These are phyloP conservation scores for Sinocyclocheilus anshuiensis DNA, from an alignment of 2,113 vertebrate genomes.

Conservation along the genomic window DNA sequence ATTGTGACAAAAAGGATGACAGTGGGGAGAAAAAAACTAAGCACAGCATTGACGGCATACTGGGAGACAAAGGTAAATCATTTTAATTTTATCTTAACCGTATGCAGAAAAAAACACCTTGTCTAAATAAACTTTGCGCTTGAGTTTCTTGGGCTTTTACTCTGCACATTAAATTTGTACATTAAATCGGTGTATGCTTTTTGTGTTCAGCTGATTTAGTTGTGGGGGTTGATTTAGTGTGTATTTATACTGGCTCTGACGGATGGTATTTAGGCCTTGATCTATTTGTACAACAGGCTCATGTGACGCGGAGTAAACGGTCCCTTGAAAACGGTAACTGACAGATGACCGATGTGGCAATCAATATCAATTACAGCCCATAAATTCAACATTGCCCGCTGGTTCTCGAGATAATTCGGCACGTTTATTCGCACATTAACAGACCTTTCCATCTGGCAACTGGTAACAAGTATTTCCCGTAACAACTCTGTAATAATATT, in stretches of 20 bases:
- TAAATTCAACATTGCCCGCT: conserved; percentile 37
- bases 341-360: conserved; percentile 83
- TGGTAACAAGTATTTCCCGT: background rate
- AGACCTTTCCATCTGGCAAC: conserved; percentile 39
- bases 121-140: background rate
- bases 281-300: conserved; percentile 83
- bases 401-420: conserved; percentile 41
- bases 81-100: background rate
- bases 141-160: background rate
- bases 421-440: conserved; percentile 46
- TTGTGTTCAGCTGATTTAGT: conserved; percentile 44
- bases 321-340: conserved; percentile 80
- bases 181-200: conserved; percentile 11
- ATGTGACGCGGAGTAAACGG: conserved; percentile 78
- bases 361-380: conserved; percentile 82
- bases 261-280: conserved; percentile 56
- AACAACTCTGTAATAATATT: background rate
- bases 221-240: conserved; percentile 48
- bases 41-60: conserved; percentile 96
- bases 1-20: conserved; percentile 94
- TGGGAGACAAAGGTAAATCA: conserved; percentile 92
- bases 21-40: conserved; percentile 92
- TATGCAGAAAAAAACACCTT: background rate
- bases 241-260: conserved; percentile 72
- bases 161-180: background rate